Evolutionary conservation across 2,113 vertebrate species (phyloP).

Genomic region (Chrysochloris asiatica): DNA sequence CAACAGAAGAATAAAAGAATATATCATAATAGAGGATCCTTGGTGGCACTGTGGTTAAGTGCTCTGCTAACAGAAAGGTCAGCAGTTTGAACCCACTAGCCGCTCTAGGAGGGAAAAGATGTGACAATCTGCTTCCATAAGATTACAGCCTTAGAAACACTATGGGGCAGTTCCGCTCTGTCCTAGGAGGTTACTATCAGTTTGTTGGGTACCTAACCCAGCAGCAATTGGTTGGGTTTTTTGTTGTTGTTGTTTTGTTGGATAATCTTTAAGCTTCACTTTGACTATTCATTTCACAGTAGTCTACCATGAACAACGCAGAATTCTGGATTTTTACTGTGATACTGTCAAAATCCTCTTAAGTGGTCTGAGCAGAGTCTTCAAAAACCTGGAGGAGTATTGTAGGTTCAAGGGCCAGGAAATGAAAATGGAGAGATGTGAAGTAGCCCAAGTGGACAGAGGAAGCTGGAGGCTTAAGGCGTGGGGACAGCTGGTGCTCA

Average conservation of each 20-base stretch:
- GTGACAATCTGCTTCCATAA: background rate
- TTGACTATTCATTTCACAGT: conserved; percentile 3
- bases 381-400: background rate
- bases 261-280: conserved; percentile 8
- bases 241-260: background rate
- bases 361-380: background rate
- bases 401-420: background rate
- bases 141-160: background rate
- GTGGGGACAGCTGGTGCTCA: background rate
- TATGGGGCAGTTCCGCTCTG: background rate
- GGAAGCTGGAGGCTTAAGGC: background rate
- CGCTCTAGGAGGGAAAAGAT: background rate
- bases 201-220: fast-evolving
- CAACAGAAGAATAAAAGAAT: background rate
- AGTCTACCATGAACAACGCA: background rate
- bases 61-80: background rate
- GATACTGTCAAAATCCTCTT: background rate
- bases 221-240: background rate
- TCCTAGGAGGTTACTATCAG: background rate
- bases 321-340: background rate
- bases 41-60: background rate
- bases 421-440: background rate
- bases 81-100: background rate
- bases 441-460: background rate
- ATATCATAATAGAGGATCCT: background rate